Evolutionary conservation across 2,113 vertebrate genomes (phyloP).

Genomic region (cattle (Bos taurus)): ARS-UCD2.0 NC_037332.1:105815501-105816000

Average conservation of each 20-base stretch:
- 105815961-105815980: neutral
- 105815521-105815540: neutral
- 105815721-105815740: neutral
- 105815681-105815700: neutral
- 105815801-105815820: neutral
- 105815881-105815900: neutral
- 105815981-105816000: neutral
- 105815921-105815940: neutral
- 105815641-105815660: neutral
- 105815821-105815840: accelerated
- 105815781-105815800: neutral
- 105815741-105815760: neutral
- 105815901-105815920: neutral
- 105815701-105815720: neutral
- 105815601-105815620: neutral
- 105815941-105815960: neutral
- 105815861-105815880: neutral
- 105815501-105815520: neutral
- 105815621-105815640: neutral
- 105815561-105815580: neutral
- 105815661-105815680: accelerated
- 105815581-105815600: neutral
- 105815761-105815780: accelerated
- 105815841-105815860: neutral
- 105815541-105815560: neutral